Base-by-base conservation (phyloP, 2,113 vertebrate species). In the Lagenorhynchus albirostris region DNA sequence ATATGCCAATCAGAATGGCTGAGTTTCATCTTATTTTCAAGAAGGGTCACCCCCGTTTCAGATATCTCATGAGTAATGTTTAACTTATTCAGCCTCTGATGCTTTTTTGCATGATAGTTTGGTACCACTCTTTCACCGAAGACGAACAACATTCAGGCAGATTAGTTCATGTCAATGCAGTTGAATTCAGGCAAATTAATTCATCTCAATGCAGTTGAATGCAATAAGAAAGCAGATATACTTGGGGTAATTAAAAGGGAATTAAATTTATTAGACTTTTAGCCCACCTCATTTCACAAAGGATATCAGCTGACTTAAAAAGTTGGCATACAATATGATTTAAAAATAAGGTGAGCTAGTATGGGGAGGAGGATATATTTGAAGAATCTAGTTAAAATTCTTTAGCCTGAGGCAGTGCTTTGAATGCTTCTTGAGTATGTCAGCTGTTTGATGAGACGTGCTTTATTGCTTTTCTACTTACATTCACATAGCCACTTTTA, bases 401-500 rank as follows among this genome's bases (percentile, higher is more conserved):
- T 86, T 60, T 38, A 93, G 80, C 88, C 92, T 85, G 63, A 77
- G 97, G 88, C 93, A 90, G 47, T 84, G 97, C 93, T 98, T 96
- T 73, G 90, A 97, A 89, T 91, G 98, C 96, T 93, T 97, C 91
- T 93, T 88, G 95, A 97, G 62, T 98, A 96, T 94, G 95, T 98
- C 96, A 85, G 98, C 98, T 98, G 15, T 97, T 96, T 96, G 89
- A 94, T 95, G 80, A 96, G 94, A 98, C 94, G 96, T 98, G 98
- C 98, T 98, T 97, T 97, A 97, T 83, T 82, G 98, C 98, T 98
- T 92, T 89, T 65, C 97, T 97, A 97, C 96, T 89, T 96, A 98
- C 92, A 93, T 98, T 96, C 96, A 93, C 98, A 91, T 98, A 97
- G 94, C 96, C 97, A 98, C 98, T 80, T 86, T 80, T 31, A 33